Percentiles rank a stretch among this genome's conserved stretches.
Conservation (phyloP, 53 echinoderm and acorn worm species). For the Echinometra lucunter region DNA sequence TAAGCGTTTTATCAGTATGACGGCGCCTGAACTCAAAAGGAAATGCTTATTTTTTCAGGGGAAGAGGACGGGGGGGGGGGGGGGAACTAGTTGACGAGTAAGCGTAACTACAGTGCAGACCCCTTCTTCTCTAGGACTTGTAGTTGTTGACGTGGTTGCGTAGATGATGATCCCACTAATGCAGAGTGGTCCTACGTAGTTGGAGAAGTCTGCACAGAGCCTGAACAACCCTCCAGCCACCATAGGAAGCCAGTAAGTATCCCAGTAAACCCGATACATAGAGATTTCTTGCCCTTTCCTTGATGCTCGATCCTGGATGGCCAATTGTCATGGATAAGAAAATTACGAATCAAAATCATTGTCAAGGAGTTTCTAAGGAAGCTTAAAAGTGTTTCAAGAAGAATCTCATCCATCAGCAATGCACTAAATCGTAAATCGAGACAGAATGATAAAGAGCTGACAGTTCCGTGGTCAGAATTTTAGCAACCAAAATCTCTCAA, state of each 20-base stretch:
- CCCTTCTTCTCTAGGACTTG: not conserved
- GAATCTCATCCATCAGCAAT: too few species aligned
- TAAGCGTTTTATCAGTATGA: not conserved
- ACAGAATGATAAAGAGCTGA: too few species aligned
- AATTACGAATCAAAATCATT: not conserved
- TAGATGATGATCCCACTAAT: slow-evolving; percentile 66
- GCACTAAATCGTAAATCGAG: too few species aligned
- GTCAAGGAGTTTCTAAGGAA: too few species aligned
- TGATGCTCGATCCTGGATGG: not conserved
- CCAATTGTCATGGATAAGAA: too few species aligned
- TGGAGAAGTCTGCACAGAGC: slow-evolving; percentile 65
- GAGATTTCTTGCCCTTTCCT: slow-evolving; percentile 36
- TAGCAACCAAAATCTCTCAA: too few species aligned
- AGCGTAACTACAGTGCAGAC: not conserved
- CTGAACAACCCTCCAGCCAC: slow-evolving; percentile 54
- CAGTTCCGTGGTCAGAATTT: too few species aligned
- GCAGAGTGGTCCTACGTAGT: slow-evolving; percentile 74
- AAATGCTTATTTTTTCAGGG: too few species aligned
- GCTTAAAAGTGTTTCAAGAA: too few species aligned
- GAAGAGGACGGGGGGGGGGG: too few species aligned
- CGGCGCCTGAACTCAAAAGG: too few species aligned
- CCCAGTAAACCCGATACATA: slow-evolving; percentile 74
- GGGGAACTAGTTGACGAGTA: not conserved
- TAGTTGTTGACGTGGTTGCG: not conserved
- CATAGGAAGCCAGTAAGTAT: slow-evolving; percentile 56